These are phyloP conservation scores for Anthophora plumipes DNA, from an alignment of 2,888 invertebrate genomes.

Conservation along the genomic window DNA sequence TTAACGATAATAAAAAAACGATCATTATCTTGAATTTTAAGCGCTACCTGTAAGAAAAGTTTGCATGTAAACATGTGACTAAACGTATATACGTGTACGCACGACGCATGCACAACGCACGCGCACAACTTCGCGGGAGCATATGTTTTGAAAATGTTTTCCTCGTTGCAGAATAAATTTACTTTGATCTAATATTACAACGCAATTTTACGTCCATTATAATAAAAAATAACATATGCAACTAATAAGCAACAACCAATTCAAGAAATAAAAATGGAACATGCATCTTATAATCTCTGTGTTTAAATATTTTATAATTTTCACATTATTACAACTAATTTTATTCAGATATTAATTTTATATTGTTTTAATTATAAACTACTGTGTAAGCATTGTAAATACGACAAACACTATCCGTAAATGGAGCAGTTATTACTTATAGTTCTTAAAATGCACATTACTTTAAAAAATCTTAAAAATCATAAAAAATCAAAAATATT, in stretches of 20 bases:
- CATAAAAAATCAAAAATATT: not conserved
- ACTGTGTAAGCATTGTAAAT: not conserved
- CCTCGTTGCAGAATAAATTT: constrained; percentile 10
- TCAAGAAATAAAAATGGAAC: constrained; percentile 6
- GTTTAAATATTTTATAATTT: constrained; percentile 2
- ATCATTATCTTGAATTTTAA: constrained; percentile 61
- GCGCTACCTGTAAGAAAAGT: constrained; percentile 46
- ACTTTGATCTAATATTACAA: not conserved
- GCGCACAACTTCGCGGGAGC: constrained; percentile 49
- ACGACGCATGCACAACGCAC: constrained; percentile 47
- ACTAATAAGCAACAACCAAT: not conserved
- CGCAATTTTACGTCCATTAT: not conserved
- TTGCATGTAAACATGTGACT: constrained; percentile 20
- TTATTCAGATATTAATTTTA: not conserved
- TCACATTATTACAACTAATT: not conserved
- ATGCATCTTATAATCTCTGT: not conserved
- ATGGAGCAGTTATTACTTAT: not conserved
- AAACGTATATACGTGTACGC: constrained; percentile 33
- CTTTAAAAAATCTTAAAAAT: not conserved
- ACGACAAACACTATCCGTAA: not conserved
- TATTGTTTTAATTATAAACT: not conserved
- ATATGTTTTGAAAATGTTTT: constrained; percentile 54
- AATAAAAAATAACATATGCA: not conserved
- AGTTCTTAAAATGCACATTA: not conserved
- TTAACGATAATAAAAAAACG: constrained; percentile 64